phyloP scores from a whole-genome alignment of 2,113 vertebrate species.

The mouse (Mus musculus) region DNA sequence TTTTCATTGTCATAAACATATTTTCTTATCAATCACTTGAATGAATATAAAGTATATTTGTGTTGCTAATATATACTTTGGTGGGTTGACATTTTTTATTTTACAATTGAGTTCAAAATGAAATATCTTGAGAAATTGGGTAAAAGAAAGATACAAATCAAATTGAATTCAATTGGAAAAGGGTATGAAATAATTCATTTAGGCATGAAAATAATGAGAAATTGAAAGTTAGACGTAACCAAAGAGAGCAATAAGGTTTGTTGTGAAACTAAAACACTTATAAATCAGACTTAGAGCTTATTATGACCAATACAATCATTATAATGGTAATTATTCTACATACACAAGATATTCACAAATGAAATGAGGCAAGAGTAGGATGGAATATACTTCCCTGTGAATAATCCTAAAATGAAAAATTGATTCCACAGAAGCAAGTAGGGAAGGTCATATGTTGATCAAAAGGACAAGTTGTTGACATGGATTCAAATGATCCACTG shows the following conservation, averaged over 20 bases:
- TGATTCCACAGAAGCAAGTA: background rate
- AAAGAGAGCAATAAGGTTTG: background rate
- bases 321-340: conserved; percentile 17
- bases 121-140: conserved; percentile 63
- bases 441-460: background rate
- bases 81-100: background rate
- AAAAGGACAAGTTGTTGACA: conserved; percentile 33
- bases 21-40: conserved; percentile 19
- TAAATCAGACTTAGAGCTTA: background rate
- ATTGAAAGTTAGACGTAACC: background rate
- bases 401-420: conserved; percentile 24
- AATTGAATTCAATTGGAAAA: conserved; percentile 49
- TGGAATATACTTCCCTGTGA: background rate
- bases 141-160: conserved; percentile 56
- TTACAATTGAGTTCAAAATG: background rate
- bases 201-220: conserved; percentile 65
- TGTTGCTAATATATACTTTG: conserved; percentile 49
- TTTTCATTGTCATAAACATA: background rate
- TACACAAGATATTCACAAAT: background rate
- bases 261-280: background rate
- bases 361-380: background rate
- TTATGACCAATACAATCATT: background rate
- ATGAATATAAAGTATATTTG: conserved; percentile 21
- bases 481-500: background rate
- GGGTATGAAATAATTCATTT: conserved; percentile 62